Percentiles rank a stretch among this genome's conserved stretches.
These are phyloP conservation scores for Enteromius trimaculatus DNA, from an alignment of 2,797 vertebrate genomes.

Conservation along the genomic window DNA sequence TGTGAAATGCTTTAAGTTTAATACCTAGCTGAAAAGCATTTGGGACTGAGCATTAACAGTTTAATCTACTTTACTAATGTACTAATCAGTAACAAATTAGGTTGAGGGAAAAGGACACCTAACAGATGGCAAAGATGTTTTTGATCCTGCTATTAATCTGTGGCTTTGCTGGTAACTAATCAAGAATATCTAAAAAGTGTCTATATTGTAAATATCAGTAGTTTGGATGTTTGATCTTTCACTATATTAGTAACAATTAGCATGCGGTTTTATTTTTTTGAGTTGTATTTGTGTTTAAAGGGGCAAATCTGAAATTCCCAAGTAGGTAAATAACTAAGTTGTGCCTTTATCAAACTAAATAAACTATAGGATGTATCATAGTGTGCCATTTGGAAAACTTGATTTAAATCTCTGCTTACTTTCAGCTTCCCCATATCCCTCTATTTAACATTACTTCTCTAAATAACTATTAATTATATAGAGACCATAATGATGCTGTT, in stretches of 20 bases:
- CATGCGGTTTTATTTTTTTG: not conserved
- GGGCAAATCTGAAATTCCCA: not conserved
- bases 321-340: conserved; percentile 11
- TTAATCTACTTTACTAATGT: conserved; percentile 51
- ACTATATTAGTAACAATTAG: conserved; percentile 5
- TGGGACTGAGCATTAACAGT: conserved; percentile 53
- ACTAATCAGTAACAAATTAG: conserved; percentile 52
- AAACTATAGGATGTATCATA: not conserved
- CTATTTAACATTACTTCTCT: not conserved
- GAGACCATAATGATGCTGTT: not conserved
- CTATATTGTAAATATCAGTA: conserved; percentile 17
- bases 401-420: not conserved
- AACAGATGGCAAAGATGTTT: conserved; percentile 16
- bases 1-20: conserved; percentile 11
- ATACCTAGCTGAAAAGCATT: conserved; percentile 48
- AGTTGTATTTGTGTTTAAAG: not conserved
- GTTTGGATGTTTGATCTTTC: conserved; percentile 1
- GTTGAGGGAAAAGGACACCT: conserved; percentile 14
- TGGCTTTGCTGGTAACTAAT: conserved; percentile 10
- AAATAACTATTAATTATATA: not conserved
- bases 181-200: not conserved
- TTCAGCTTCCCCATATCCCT: not conserved
- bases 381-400: not conserved
- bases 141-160: conserved; percentile 27
- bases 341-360: conserved; percentile 8